Conservation (phyloP, 2,888 invertebrate species). For the Spatulosminthurus flaviceps region DNA sequence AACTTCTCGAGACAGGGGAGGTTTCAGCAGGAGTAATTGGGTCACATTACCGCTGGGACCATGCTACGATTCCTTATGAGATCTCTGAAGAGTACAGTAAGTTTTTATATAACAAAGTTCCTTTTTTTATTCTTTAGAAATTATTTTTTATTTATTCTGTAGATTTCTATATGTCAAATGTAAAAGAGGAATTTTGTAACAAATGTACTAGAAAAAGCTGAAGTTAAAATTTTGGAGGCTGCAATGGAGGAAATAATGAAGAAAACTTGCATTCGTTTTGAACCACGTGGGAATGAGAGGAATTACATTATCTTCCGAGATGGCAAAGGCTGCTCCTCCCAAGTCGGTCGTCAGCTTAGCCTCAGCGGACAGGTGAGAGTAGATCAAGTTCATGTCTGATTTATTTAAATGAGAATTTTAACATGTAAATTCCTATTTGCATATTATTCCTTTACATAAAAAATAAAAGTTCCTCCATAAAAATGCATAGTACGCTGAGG, state of each 20-base stretch:
- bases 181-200: too few relatives aligned
- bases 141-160: too few relatives aligned
- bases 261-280: background rate
- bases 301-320: background rate
- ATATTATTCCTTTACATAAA: too few relatives aligned
- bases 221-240: background rate
- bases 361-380: background rate
- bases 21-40: background rate
- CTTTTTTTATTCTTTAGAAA: too few relatives aligned
- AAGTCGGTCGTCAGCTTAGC: background rate
- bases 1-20: background rate
- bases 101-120: too few relatives aligned
- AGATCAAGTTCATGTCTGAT: background rate
- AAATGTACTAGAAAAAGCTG: background rate
- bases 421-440: too few relatives aligned
- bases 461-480: too few relatives aligned
- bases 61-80: background rate
- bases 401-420: too few relatives aligned
- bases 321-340: background rate
- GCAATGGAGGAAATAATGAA: background rate
- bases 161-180: too few relatives aligned
- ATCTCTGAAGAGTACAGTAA: background rate
- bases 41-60: background rate
- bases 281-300: background rate
- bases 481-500: too few relatives aligned